Evolutionary conservation across 2,797 vertebrate genomes (phyloP), one percentile per base, ranked within the genome.

Genomic region (Siniperca obscura): DNA sequence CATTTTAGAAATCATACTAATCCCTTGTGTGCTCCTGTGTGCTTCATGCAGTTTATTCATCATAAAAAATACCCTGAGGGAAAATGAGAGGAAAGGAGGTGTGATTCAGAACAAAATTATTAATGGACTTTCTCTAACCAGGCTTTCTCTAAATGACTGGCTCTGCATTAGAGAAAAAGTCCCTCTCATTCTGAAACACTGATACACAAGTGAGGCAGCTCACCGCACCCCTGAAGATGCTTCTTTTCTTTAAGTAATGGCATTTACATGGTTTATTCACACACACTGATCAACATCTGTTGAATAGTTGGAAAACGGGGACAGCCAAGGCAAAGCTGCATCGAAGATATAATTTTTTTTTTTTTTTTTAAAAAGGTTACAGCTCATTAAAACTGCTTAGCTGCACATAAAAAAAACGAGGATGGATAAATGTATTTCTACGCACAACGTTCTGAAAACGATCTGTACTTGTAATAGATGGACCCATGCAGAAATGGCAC

Each of bases 71-170:
- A 83, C 61, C 82, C 79, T 2, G 22, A 76, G 80, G 78, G 61
- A 86, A 85, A 89, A 87, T 81, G 57, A 78, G 61, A 74, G 52
- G 53, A 87, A 81, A 80, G 22, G 53, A 52, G 22, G 74, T 81
- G 87, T 72, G 74, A 90, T 86, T 90, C 82, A 87, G 30, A 30
- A 70, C 74, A 77, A 86, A 89, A 92, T 82, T 90, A 92, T 92
- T 91, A 89, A 92, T 89, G 88, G 88, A 93, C 91, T 92, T 94
- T 93, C 92, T 94, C 90, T 87, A 70, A 86, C 87, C 80, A 76
- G 82, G 69, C 69, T 69, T 40, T 94, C 87, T 91, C 86, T 84
- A 66, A 88, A 95, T 95, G 94, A 95, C 92, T 93, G 34, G 55
- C 44, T 65, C 38, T 77, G 79, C 75, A 60, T 48, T 59, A 64